phyloP scores from a whole-genome alignment of 2,888 invertebrate species.

The Netelia virgata region DNA sequence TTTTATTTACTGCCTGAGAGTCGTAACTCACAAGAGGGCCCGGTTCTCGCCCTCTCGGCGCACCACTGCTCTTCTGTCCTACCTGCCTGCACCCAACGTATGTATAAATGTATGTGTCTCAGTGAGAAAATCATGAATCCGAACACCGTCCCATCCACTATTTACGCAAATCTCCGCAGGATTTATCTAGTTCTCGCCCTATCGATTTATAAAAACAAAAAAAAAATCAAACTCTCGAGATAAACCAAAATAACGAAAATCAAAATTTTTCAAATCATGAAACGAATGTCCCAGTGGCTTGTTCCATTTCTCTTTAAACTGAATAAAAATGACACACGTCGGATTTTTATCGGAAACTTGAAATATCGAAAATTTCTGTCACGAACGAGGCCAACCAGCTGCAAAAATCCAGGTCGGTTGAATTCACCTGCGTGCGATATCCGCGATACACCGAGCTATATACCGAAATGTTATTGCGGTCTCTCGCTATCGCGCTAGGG shows the following conservation, averaged over 20 bases:
- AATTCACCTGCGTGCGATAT: conserved; percentile 44
- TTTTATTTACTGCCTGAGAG: conserved; percentile 69
- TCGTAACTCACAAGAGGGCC: conserved; percentile 70
- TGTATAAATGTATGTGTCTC: conserved; percentile 13
- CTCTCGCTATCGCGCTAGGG: conserved; percentile 35
- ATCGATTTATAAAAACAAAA: neutral
- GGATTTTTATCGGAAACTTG: too few relatives aligned
- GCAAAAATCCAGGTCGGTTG: conserved; percentile 33
- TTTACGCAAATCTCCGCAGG: conserved; percentile 20
- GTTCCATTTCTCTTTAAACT: too few relatives aligned
- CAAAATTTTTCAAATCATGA: too few relatives aligned
- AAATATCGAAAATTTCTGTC: neutral
- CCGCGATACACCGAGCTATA: conserved; percentile 35
- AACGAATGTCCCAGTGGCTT: too few relatives aligned
- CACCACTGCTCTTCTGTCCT: conserved; percentile 3
- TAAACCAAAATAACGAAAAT: neutral
- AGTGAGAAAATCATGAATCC: conserved; percentile 65
- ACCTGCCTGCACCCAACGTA: neutral
- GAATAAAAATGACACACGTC: too few relatives aligned
- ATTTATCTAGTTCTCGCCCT: conserved; percentile 60
- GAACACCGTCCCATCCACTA: conserved; percentile 30
- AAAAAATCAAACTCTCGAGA: neutral
- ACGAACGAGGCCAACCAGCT: conserved; percentile 53
- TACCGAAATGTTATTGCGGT: conserved; percentile 35
- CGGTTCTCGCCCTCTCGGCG: conserved; percentile 45